These are phyloP conservation scores for Eulemur rubriventer DNA, from an alignment of 2,797 vertebrate genomes.

Conservation along the genomic window DNA sequence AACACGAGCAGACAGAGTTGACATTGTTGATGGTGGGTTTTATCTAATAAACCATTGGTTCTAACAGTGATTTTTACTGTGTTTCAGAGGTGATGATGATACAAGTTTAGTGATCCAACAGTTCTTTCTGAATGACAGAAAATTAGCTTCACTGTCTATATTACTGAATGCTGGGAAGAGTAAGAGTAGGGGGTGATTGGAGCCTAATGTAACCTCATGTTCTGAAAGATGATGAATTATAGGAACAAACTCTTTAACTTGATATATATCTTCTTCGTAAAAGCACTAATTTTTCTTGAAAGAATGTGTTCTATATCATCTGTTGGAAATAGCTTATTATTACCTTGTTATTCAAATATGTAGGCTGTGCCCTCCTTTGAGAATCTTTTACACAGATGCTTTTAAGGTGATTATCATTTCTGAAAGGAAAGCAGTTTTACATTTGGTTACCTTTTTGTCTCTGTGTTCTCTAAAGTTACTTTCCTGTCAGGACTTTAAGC, in stretches of 20 bases:
- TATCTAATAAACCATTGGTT: constrained; percentile 83
- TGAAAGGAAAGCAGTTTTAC: constrained; percentile 48
- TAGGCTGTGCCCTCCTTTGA: constrained; percentile 38
- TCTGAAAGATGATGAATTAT: constrained; percentile 62
- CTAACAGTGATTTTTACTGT: constrained; percentile 81
- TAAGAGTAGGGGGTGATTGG: constrained; percentile 55
- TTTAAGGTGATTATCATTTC: constrained; percentile 31
- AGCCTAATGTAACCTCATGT: constrained; percentile 62
- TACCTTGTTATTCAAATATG: constrained; percentile 54
- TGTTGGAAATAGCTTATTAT: constrained; percentile 65
- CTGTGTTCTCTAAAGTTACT: constrained; percentile 29
- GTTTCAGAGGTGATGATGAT: constrained; percentile 80
- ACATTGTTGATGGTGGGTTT: constrained; percentile 82
- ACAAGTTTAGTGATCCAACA: constrained; percentile 79
- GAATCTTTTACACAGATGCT: constrained; percentile 40
- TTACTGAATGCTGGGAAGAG: constrained; percentile 57
- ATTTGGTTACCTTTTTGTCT: constrained; percentile 16
- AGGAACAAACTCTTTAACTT: constrained; percentile 44
- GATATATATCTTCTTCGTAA: constrained; percentile 48
- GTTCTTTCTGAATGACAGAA: constrained; percentile 80
- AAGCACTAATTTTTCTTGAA: constrained; percentile 61
- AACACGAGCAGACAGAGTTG: constrained; percentile 77
- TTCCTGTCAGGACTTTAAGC: background rate
- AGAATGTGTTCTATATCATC: constrained; percentile 64
- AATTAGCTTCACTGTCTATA: constrained; percentile 76